A percentile compares a stretch with the other conserved stretches of the same genome.
Conservation (phyloP, 2,888 invertebrate genomes). For the Lacanobia wlatinum region DNA sequence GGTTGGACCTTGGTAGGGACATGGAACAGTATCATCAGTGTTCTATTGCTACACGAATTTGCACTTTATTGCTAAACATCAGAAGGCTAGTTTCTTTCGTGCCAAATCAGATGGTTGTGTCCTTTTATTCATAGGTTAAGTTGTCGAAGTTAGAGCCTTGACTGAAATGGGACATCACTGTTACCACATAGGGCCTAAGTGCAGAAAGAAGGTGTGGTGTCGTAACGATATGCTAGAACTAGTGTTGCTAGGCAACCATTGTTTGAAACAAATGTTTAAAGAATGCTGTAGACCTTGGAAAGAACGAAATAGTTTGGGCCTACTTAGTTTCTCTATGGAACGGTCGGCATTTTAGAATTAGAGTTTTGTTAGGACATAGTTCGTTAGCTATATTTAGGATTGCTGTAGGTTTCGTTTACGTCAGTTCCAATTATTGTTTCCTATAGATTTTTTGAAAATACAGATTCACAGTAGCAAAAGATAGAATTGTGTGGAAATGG, state of each 20-base stretch:
- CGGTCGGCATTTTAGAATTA: constrained; percentile 43
- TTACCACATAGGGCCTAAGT: constrained; percentile 88
- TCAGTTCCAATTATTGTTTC: background rate
- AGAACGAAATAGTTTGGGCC: constrained; percentile 60
- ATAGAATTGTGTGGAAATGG: background rate
- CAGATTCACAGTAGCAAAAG: background rate
- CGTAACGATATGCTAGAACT: constrained; percentile 77
- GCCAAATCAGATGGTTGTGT: constrained; percentile 54
- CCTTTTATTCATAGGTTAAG: constrained; percentile 63
- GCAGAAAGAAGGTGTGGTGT: constrained; percentile 85
- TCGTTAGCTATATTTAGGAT: background rate
- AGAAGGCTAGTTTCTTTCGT: constrained; percentile 59
- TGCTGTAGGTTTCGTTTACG: background rate
- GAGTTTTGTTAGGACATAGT: constrained; percentile 27
- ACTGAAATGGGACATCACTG: constrained; percentile 87
- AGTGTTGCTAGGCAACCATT: constrained; percentile 75
- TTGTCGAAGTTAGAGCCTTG: constrained; percentile 86
- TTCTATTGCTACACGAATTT: constrained; percentile 50
- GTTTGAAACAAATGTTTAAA: constrained; percentile 65
- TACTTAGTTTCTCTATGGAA: constrained; percentile 54
- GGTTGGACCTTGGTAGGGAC: constrained; percentile 84
- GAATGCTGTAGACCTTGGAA: constrained; percentile 65
- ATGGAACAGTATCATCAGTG: constrained; percentile 84
- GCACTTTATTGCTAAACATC: constrained; percentile 37
- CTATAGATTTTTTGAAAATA: background rate